Percentiles rank a stretch among this genome's conserved stretches.
These are phyloP conservation scores for Wasmannia auropunctata DNA, from an alignment of 1,140 invertebrate species.

Conservation along the genomic window DNA sequence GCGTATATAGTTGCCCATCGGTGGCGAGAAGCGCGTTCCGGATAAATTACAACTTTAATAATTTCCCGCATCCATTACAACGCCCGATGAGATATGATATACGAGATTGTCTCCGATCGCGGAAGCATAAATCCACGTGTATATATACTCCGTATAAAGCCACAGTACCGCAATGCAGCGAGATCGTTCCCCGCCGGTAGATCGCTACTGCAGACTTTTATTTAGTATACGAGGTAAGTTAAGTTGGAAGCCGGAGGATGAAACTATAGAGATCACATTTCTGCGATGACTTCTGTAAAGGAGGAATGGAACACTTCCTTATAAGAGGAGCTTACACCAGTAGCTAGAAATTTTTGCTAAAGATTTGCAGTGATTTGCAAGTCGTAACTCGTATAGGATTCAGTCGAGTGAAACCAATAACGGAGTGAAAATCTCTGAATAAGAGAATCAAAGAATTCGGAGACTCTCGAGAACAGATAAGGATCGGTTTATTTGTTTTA, in stretches of 20 bases:
- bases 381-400: not conserved
- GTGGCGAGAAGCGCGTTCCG: conserved; percentile 3
- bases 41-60: conserved; percentile 37
- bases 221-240: conserved; percentile 9
- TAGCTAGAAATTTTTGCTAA: not conserved
- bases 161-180: not conserved
- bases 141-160: not conserved
- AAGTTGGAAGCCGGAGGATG: conserved; percentile 11
- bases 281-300: not conserved
- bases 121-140: conserved; percentile 46
- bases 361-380: not conserved
- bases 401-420: not conserved
- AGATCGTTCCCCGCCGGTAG: conserved; percentile 7
- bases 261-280: conserved; percentile 33
- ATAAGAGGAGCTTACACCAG: not conserved
- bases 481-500: not conserved
- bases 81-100: conserved; percentile 27
- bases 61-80: conserved; percentile 52
- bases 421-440: not conserved
- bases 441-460: not conserved
- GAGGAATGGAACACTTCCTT: not conserved
- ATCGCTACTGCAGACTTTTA: conserved; percentile 35
- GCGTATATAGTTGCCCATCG: not conserved
- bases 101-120: conserved; percentile 42
- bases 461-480: not conserved